Conservation (phyloP, 2,888 invertebrate species). For the Chironomus tentans region DNA sequence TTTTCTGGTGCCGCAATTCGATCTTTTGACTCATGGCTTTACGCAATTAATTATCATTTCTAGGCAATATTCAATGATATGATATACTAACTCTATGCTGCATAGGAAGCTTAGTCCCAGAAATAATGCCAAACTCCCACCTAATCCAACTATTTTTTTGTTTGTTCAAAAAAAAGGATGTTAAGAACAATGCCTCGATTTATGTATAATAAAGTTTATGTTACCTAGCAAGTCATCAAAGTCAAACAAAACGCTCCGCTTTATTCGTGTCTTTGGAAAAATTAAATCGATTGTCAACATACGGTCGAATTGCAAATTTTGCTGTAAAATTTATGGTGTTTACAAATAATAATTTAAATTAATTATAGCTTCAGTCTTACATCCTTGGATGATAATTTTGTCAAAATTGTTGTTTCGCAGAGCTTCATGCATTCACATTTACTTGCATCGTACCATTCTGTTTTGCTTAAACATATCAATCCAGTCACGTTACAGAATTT, state of each 20-base stretch:
- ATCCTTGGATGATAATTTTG: neutral
- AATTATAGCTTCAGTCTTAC: neutral
- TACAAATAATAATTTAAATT: neutral
- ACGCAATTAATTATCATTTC: neutral
- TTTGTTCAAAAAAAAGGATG: too few species aligned
- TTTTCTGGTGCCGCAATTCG: neutral
- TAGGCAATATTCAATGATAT: neutral
- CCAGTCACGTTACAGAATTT: neutral
- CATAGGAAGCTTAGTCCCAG: slow-evolving; percentile 40
- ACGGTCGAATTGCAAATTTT: slow-evolving; percentile 3
- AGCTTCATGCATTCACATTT: slow-evolving; percentile 3
- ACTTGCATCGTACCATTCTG: slow-evolving; percentile 10
- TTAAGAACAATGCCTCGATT: too few species aligned
- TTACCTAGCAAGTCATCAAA: slow-evolving; percentile 27
- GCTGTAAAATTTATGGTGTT: neutral
- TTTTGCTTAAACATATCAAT: neutral
- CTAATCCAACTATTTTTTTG: slow-evolving; percentile 36
- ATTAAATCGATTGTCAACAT: slow-evolving; percentile 4
- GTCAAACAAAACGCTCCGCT: slow-evolving; percentile 20
- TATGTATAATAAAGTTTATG: neutral
- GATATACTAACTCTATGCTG: slow-evolving; percentile 30
- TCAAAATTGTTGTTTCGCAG: slow-evolving; percentile 4
- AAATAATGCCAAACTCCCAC: slow-evolving; percentile 40
- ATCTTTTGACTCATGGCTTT: neutral
- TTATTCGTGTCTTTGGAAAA: slow-evolving; percentile 22